phyloP scores from a whole-genome alignment of 1,140 invertebrate species.

The Microplitis demolitor region DNA sequence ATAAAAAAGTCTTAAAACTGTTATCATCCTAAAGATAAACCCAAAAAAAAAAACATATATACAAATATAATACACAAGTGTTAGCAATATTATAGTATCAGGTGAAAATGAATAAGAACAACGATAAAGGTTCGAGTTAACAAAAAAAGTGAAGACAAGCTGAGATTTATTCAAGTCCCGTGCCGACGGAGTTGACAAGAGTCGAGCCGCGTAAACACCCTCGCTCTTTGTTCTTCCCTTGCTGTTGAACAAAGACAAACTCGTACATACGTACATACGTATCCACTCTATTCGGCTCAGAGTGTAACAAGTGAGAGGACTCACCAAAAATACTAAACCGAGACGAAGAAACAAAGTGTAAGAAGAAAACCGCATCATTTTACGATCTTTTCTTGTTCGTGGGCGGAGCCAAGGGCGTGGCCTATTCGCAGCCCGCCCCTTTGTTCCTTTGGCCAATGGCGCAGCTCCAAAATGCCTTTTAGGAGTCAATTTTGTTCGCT shows the following conservation, averaged over 20 bases:
- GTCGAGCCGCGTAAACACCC: conserved; percentile 61
- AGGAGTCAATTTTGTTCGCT: too few relatives aligned
- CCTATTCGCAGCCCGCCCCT: conserved; percentile 21
- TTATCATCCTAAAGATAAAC: too few relatives aligned
- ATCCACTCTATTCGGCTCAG: conserved; percentile 19
- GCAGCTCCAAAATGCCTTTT: too few relatives aligned
- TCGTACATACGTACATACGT: conserved; percentile 7
- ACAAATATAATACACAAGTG: not conserved
- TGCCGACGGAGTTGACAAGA: conserved; percentile 57
- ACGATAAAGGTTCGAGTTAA: not conserved
- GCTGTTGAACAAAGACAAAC: conserved; percentile 24
- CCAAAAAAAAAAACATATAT: not conserved
- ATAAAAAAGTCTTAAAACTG: too few relatives aligned
- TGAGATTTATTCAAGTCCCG: conserved; percentile 59
- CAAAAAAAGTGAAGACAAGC: conserved; percentile 37
- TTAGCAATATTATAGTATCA: conserved; percentile 3
- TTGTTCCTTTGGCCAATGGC: too few relatives aligned
- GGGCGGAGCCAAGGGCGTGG: conserved; percentile 19
- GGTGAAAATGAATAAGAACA: conserved; percentile 3
- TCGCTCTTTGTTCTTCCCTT: conserved; percentile 54
- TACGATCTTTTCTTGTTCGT: conserved; percentile 31
- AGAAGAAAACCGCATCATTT: conserved; percentile 33
- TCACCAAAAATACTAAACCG: conserved; percentile 19
- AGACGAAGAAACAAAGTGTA: conserved; percentile 11
- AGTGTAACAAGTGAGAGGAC: conserved; percentile 23